Conservation (phyloP, 2,797 vertebrate genomes). For the Podarcis lilfordi region DNA sequence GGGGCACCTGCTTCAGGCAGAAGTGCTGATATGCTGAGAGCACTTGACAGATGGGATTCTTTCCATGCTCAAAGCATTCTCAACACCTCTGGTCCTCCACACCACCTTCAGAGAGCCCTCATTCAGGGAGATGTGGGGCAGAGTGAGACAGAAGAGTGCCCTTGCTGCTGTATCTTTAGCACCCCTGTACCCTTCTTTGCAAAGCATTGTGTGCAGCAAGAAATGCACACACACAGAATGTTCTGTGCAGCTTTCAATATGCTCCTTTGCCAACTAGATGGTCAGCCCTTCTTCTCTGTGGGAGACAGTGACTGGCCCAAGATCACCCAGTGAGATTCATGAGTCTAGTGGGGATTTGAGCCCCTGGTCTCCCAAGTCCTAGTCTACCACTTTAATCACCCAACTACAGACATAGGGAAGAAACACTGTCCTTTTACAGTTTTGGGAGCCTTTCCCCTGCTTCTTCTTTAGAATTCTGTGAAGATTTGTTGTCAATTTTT, state of each 20-base stretch:
- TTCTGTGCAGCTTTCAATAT: too few species aligned
- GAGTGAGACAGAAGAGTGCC: background rate
- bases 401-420: background rate
- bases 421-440: background rate
- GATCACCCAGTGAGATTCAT: too few species aligned
- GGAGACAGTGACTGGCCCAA: background rate
- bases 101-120: background rate
- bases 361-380: too few species aligned
- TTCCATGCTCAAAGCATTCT: background rate
- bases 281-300: background rate
- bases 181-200: too few species aligned
- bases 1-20: background rate
- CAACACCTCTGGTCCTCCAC: too few species aligned
- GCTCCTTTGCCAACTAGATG: too few species aligned
- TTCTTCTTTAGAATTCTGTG: background rate
- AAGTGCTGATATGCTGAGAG: background rate
- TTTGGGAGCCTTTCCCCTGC: background rate
- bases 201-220: too few species aligned
- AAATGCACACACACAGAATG: too few species aligned
- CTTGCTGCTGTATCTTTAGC: too few species aligned
- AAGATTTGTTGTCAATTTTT: accelerated
- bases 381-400: too few species aligned
- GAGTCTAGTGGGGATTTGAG: too few species aligned
- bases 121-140: background rate
- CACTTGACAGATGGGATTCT: background rate